Base-by-base conservation (phyloP, 2,888 invertebrate species). In the Philhelius pedissequus region DNA sequence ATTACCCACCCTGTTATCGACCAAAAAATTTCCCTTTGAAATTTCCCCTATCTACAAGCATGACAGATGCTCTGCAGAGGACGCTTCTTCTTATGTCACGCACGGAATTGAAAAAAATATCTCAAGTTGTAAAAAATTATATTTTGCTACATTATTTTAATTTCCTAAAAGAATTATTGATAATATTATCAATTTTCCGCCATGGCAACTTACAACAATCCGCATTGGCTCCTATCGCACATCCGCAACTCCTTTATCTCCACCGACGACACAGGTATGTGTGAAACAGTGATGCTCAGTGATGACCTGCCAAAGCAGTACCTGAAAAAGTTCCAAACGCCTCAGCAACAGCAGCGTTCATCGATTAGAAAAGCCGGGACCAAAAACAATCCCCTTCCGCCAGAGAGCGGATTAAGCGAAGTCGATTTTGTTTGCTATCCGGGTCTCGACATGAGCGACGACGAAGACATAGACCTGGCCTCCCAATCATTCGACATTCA, bases 131-230 rank as follows among this genome's bases (percentile, higher is more conserved):
- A 68, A 71, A 52, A 75, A 50, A 38, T 25, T 56, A 35, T 56
- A 5, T 40, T 62, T 58, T 66, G 25, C 15, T 32, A 13, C 11
- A 27, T 38, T 35, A 48, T 54, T 32, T 38, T 68, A 43, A 38
- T 32, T 35, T 52, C 3, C 30, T 38, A 6, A 20, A 38, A 45
- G 45, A 68, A 69, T 52, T 58, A 71, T 71, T 35, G 27, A 30
- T 70, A 50, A 56, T 54, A 62, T 9, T 43, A 2, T 9, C 15
- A 7, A 40, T 11, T 25, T 11, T 62, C 22, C 22, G 40, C n/a
- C 70, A 98, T 98, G 98, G 98, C 98, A 87, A 94, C 97, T 86
- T 98, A 97, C 91, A 98, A 98, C 91, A 97, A 98, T 92, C 96
- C 95, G 91, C 96, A 96, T 88, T 98, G 98, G 96, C 93, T 99